These are phyloP conservation scores for Turdus rufiventris DNA, from an alignment of 2,113 vertebrate species.

Conservation along the genomic window DNA sequence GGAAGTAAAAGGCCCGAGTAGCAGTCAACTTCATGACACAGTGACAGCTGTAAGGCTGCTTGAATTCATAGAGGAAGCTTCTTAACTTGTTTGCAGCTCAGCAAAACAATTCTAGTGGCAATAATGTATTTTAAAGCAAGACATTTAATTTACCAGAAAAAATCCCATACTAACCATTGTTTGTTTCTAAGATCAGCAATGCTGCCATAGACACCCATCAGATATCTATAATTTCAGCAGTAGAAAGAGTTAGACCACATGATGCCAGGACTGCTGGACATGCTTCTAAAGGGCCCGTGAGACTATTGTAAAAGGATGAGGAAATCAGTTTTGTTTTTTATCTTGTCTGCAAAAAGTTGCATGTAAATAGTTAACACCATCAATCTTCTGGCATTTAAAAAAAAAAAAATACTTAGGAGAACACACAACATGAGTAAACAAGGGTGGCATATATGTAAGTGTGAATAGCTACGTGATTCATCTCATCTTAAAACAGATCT, in stretches of 20 bases:
- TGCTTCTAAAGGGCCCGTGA: background rate
- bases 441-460: background rate
- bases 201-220: background rate
- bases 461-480: background rate
- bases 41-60: background rate
- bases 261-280: background rate
- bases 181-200: background rate
- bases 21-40: background rate
- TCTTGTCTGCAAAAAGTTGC: background rate
- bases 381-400: background rate
- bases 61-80: background rate
- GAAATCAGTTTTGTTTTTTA: background rate
- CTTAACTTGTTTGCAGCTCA: background rate
- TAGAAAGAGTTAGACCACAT: background rate
- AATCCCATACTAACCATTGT: background rate
- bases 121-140: background rate
- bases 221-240: background rate
- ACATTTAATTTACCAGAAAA: background rate
- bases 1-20: background rate
- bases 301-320: background rate
- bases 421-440: background rate
- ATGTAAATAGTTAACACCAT: background rate
- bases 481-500: background rate
- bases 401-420: background rate
- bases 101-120: background rate